These are phyloP conservation scores for Circaetus gallicus DNA, from an alignment of 2,113 vertebrate genomes.

Conservation along the genomic window DNA sequence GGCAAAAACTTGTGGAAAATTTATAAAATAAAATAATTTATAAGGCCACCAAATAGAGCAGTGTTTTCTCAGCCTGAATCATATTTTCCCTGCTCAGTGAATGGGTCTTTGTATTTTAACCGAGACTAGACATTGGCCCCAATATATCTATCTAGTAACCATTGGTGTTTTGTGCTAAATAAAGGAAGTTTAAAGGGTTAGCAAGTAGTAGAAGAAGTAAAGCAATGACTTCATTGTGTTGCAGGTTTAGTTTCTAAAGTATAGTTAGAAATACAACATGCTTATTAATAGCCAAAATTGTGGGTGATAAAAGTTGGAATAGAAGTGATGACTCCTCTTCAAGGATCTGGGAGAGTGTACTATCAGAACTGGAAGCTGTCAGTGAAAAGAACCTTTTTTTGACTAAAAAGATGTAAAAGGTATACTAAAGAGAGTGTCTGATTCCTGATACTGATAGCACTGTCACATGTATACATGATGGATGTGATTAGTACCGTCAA, in stretches of 20 bases:
- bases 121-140: neutral
- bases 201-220: neutral
- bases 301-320: neutral
- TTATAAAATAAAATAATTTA: neutral
- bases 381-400: neutral
- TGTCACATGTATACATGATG: slow-evolving; percentile 23
- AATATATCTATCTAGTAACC: neutral
- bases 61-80: neutral
- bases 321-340: neutral
- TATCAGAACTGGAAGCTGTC: neutral
- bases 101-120: neutral
- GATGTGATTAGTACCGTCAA: slow-evolving; percentile 43
- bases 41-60: neutral
- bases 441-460: neutral
- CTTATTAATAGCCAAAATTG: neutral
- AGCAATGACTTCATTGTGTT: neutral
- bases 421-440: slow-evolving; percentile 2
- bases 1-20: neutral
- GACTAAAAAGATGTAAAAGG: neutral
- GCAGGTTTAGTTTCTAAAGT: neutral
- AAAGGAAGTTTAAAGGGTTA: neutral
- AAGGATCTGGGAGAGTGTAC: neutral
- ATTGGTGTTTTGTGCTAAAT: neutral
- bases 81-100: neutral
- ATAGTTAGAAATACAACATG: neutral